Evolutionary conservation across 2,113 vertebrate genomes (phyloP).

Genomic region (Chionomys nivalis): DNA sequence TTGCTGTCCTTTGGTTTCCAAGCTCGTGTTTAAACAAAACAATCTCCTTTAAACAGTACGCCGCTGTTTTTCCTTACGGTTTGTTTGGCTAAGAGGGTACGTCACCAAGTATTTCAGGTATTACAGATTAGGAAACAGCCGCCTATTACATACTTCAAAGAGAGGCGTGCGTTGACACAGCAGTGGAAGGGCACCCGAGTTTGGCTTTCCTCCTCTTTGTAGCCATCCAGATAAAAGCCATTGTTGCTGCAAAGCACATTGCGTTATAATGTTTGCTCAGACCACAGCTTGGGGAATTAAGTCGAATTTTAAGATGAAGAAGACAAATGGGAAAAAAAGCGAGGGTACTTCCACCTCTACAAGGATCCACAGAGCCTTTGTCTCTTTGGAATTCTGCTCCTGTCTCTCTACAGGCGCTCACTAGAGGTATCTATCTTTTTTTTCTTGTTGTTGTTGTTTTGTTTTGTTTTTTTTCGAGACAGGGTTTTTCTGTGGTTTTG

Average conservation of each 20-base stretch:
- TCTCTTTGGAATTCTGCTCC: not conserved
- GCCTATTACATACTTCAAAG: slow-evolving; percentile 68
- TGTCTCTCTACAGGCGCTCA: not conserved
- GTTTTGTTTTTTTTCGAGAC: too few relatives aligned
- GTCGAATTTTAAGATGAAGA: slow-evolving; percentile 69
- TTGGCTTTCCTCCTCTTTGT: slow-evolving; percentile 30
- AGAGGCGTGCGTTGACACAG: slow-evolving; percentile 33
- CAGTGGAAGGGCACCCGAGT: slow-evolving; percentile 12
- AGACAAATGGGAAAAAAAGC: slow-evolving; percentile 31
- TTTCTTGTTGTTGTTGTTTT: too few relatives aligned
- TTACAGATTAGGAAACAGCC: slow-evolving; percentile 49
- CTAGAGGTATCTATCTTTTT: not conserved
- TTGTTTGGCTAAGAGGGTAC: slow-evolving; percentile 66
- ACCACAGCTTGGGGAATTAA: not conserved
- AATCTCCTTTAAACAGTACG: slow-evolving; percentile 55
- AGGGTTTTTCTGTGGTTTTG: too few relatives aligned
- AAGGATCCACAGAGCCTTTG: not conserved
- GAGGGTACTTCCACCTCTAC: accelerated
- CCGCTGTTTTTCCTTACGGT: not conserved
- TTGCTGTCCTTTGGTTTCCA: not conserved
- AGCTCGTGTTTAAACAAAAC: slow-evolving; percentile 59
- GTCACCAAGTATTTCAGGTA: slow-evolving; percentile 48
- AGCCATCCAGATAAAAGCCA: slow-evolving; percentile 55
- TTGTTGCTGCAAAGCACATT: not conserved
- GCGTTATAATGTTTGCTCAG: slow-evolving; percentile 58